Percentiles rank a stretch among this genome's conserved stretches.
Evolutionary conservation across 2,113 vertebrate genomes (phyloP).

Genomic region (Gnathochromis pfefferi): DNA sequence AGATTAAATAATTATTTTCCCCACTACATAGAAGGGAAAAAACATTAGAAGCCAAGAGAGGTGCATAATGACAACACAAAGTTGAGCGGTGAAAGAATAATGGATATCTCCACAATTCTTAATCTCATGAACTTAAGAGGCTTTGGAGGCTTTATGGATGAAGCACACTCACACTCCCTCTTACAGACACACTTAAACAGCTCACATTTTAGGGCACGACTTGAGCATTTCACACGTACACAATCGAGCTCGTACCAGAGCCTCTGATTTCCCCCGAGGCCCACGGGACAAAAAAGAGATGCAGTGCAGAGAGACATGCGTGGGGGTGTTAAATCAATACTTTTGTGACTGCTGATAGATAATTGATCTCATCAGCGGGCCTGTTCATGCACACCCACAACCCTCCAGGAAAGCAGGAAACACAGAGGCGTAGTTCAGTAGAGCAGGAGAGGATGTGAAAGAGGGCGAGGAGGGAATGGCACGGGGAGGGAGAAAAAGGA

Average conservation of each 20-base stretch:
- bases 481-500: not conserved
- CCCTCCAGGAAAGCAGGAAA: constrained; percentile 15
- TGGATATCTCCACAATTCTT: not conserved
- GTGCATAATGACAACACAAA: constrained; percentile 34
- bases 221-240: constrained; percentile 7
- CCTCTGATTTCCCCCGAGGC: constrained; percentile 44
- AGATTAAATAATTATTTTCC: not conserved
- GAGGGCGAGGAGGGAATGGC: not conserved
- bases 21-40: not conserved
- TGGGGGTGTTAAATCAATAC: constrained; percentile 44
- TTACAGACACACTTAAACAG: constrained; percentile 15
- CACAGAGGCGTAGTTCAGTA: not conserved
- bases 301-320: not conserved
- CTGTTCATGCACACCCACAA: constrained; percentile 58
- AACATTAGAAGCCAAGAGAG: constrained; percentile 2
- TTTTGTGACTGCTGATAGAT: constrained; percentile 58
- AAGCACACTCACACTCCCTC: not conserved
- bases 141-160: not conserved
- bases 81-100: constrained; percentile 38
- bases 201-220: constrained; percentile 17
- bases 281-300: constrained; percentile 4
- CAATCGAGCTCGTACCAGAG: constrained; percentile 17
- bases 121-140: not conserved
- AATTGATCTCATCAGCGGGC: constrained; percentile 61
- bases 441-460: constrained; percentile 6